A percentile compares a stretch with the other conserved stretches of the same genome.
phyloP scores from a whole-genome alignment of 64 coral and sea anemone species.

The Pachyseris speciosa region DNA sequence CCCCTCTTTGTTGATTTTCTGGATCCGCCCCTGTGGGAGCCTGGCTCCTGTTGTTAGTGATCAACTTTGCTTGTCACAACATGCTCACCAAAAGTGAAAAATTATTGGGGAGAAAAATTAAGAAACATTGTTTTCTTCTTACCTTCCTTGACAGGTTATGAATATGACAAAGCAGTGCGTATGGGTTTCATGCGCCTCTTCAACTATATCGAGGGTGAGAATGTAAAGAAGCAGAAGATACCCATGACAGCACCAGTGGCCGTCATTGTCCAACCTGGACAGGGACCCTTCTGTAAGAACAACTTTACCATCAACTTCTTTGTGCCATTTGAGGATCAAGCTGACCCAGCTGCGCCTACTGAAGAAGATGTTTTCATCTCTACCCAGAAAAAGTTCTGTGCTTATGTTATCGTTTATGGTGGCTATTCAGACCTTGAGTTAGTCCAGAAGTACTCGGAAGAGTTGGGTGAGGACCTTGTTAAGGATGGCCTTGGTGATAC shows the following conservation, averaged over 20 bases:
- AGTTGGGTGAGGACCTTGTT: slow-evolving; percentile 48
- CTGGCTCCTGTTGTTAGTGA: too few species aligned
- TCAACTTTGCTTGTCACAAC: too few species aligned
- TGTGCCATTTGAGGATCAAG: slow-evolving; percentile 74
- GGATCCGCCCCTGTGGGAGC: too few species aligned
- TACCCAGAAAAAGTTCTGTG: slow-evolving; percentile 45
- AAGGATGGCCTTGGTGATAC: slow-evolving; percentile 78
- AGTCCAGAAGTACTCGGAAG: slow-evolving; percentile 59
- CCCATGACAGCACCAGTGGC: slow-evolving; percentile 83
- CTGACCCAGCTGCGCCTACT: slow-evolving; percentile 46
- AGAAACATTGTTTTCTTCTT: too few species aligned
- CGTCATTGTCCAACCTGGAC: slow-evolving; percentile 58
- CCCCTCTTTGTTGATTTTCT: too few species aligned
- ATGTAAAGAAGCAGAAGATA: slow-evolving; percentile 58
- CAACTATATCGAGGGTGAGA: slow-evolving; percentile 67
- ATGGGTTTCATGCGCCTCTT: slow-evolving; percentile 78
- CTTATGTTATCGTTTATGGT: slow-evolving; percentile 57
- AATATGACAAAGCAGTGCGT: slow-evolving; percentile 53
- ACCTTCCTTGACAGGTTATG: slow-evolving; percentile 53
- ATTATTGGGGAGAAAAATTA: too few species aligned
- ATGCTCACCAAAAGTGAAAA: too few species aligned
- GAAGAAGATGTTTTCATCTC: slow-evolving; percentile 63
- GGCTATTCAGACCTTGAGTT: slow-evolving; percentile 58
- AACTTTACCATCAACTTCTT: slow-evolving; percentile 92
- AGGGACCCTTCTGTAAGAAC: slow-evolving; percentile 71